phyloP scores from a whole-genome alignment of 2,888 invertebrate species.

The Drosophila percnosoma region DNA sequence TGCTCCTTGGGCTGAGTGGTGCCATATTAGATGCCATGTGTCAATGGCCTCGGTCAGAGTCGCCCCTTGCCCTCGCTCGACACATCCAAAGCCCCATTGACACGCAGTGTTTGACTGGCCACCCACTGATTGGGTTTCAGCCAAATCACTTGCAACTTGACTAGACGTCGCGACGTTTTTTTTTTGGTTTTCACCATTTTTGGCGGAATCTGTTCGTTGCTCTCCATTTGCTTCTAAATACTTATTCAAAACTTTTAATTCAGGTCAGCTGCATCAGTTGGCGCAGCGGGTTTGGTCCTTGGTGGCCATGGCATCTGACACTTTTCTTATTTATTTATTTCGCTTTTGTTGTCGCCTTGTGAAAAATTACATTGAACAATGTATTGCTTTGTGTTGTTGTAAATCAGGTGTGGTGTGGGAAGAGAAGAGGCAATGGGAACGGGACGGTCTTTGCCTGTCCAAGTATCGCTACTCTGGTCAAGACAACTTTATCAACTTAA shows the following conservation, averaged over 20 bases:
- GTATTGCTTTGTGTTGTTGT: constrained; percentile 19
- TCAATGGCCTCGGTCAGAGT: constrained; percentile 41
- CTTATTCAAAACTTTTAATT: constrained; percentile 54
- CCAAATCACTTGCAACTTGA: constrained; percentile 67
- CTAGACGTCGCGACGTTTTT: constrained; percentile 69
- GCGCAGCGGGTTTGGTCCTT: constrained; percentile 16
- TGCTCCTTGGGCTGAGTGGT: neutral
- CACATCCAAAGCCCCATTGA: neutral
- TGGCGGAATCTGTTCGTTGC: constrained; percentile 3
- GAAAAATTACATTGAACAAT: constrained; percentile 50
- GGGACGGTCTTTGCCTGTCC: neutral
- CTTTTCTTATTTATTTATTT: constrained; percentile 64
- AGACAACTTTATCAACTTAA: constrained; percentile 66
- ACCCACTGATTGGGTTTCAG: constrained; percentile 43
- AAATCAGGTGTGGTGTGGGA: constrained; percentile 1
- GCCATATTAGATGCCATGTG: constrained; percentile 37
- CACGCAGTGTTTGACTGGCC: constrained; percentile 6
- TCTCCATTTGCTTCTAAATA: constrained; percentile 34
- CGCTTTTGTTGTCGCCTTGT: constrained; percentile 30
- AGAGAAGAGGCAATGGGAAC: neutral
- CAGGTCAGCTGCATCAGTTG: constrained; percentile 7
- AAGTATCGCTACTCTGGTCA: constrained; percentile 28
- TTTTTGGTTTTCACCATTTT: constrained; percentile 9
- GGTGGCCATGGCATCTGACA: constrained; percentile 50
- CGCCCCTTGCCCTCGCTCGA: neutral